These are phyloP conservation scores for Prosopocoilus inquinatus DNA, from an alignment of 2,888 invertebrate genomes.

Conservation along the genomic window DNA sequence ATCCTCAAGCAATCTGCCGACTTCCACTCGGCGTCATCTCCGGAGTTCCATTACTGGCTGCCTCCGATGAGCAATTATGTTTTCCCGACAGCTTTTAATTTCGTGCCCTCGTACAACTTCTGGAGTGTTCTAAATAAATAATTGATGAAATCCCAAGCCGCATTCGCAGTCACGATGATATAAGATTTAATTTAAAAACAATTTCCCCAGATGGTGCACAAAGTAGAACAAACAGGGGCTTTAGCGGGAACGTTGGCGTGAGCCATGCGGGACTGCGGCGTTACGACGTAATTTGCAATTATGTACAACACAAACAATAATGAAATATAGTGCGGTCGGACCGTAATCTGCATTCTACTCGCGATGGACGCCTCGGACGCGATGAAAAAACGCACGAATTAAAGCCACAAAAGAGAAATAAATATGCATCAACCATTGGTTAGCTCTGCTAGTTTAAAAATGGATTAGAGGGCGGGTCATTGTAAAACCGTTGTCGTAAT, in stretches of 20 bases:
- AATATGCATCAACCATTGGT: slow-evolving; percentile 36
- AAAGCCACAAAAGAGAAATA: slow-evolving; percentile 34
- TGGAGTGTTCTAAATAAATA: slow-evolving; percentile 42
- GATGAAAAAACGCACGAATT: slow-evolving; percentile 28
- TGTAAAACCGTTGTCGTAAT: slow-evolving; percentile 37
- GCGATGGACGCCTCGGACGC: slow-evolving; percentile 20
- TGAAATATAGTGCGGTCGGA: slow-evolving; percentile 23
- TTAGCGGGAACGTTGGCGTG: slow-evolving; percentile 22
- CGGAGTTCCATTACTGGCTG: slow-evolving; percentile 32
- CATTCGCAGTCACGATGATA: slow-evolving; percentile 39
- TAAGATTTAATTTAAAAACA: slow-evolving; percentile 44
- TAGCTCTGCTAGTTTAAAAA: slow-evolving; percentile 37
- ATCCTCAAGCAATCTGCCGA: slow-evolving; percentile 33
- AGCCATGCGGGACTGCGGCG: slow-evolving; percentile 15
- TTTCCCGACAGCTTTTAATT: slow-evolving; percentile 47
- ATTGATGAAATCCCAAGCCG: slow-evolving; percentile 42
- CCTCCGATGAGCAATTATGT: slow-evolving; percentile 45
- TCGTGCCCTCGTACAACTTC: slow-evolving; percentile 35
- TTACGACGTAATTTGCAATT: slow-evolving; percentile 21
- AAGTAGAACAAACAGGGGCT: slow-evolving; percentile 25
- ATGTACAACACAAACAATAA: slow-evolving; percentile 25
- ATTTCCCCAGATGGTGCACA: slow-evolving; percentile 39
- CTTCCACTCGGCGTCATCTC: slow-evolving; percentile 30
- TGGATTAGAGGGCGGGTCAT: slow-evolving; percentile 36
- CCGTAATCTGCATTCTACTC: slow-evolving; percentile 24